Evolutionary conservation across 1,140 invertebrate genomes (phyloP).

Genomic region (Papilio aristodemus): DNA sequence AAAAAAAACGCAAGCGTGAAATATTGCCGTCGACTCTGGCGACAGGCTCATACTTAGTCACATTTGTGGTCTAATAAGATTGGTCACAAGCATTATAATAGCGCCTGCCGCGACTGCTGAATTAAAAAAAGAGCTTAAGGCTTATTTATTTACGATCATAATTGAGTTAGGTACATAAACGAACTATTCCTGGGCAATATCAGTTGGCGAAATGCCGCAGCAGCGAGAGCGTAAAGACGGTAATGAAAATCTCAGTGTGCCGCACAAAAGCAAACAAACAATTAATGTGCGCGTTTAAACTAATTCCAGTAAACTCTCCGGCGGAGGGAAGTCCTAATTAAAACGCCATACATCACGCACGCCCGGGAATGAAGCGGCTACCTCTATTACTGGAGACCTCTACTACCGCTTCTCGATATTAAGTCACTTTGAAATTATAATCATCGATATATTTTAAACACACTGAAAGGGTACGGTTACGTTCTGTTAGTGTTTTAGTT

Average conservation of each 20-base stretch:
- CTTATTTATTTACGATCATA: background rate
- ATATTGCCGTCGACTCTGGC: background rate
- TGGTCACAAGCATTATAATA: background rate
- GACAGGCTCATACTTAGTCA: too few species aligned
- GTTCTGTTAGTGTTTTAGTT: too few species aligned
- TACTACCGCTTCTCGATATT: slow-evolving; percentile 42
- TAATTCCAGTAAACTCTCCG: slow-evolving; percentile 45
- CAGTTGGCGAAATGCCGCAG: background rate
- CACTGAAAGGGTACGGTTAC: too few species aligned
- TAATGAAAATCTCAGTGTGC: slow-evolving; percentile 39
- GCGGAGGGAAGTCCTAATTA: slow-evolving; percentile 70
- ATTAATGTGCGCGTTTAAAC: slow-evolving; percentile 41
- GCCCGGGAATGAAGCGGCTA: slow-evolving; percentile 44
- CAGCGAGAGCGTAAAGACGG: background rate
- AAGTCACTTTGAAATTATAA: slow-evolving; percentile 6
- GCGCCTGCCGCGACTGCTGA: background rate
- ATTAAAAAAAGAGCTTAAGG: background rate
- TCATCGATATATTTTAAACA: background rate
- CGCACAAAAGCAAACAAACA: slow-evolving; percentile 37
- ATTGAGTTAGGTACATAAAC: background rate
- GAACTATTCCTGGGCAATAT: background rate
- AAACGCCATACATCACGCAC: slow-evolving; percentile 71
- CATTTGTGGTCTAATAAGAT: too few species aligned
- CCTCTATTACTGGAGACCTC: slow-evolving; percentile 43
- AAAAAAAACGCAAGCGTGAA: too few species aligned